phyloP scores from a whole-genome alignment of 2,797 vertebrate species.

The Diglossa cyanea region DNA sequence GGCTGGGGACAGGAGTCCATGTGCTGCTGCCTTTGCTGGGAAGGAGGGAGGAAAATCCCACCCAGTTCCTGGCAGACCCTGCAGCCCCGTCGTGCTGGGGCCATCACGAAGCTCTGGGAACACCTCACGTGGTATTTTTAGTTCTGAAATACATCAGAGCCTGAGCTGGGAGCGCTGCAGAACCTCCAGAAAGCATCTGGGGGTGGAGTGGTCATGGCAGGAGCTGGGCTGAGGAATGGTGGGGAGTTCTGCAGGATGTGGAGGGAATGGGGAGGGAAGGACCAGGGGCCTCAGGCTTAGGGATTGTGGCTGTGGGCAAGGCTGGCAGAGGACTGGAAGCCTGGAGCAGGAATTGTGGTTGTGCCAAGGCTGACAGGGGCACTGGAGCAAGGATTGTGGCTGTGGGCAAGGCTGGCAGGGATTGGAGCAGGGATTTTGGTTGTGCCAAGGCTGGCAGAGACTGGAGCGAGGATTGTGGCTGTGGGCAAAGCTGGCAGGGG shows the following conservation, averaged over 20 bases:
- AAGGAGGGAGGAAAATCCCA: background rate
- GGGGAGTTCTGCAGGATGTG: background rate
- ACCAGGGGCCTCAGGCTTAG: background rate
- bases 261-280: background rate
- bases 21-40: background rate
- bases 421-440: too few species aligned
- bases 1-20: background rate
- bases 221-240: accelerated
- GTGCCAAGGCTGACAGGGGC: too few species aligned
- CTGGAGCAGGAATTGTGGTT: too few species aligned
- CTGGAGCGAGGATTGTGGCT: too few species aligned
- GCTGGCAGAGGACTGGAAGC: too few species aligned
- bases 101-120: background rate
- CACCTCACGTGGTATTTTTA: conserved; percentile 9
- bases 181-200: background rate
- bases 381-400: too few species aligned
- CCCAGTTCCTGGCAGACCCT: background rate
- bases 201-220: background rate
- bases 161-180: background rate
- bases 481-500: too few species aligned
- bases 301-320: too few species aligned
- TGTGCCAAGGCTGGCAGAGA: too few species aligned
- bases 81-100: background rate
- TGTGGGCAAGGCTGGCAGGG: too few species aligned
- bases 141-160: background rate